phyloP scores from a whole-genome alignment of 2,113 vertebrate species.

The Dicentrarchus labrax region DNA sequence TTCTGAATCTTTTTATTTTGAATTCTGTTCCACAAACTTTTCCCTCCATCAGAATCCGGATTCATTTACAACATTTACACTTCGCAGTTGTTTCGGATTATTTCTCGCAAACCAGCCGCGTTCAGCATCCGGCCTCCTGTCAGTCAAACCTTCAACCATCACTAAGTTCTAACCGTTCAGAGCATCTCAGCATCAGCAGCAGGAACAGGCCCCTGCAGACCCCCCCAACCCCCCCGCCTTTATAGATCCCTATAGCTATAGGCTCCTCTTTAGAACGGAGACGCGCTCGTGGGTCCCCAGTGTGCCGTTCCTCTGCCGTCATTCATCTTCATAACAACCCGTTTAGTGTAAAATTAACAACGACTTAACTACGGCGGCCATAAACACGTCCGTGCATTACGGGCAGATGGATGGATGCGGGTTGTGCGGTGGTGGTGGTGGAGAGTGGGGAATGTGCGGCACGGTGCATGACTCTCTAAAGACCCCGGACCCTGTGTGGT shows the following conservation, averaged over 20 bases:
- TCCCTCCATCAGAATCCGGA: not conserved
- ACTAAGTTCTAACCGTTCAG: not conserved
- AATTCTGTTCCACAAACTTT: too few species aligned
- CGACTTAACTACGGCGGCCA: conserved; percentile 83
- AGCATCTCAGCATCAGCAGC: conserved; percentile 7
- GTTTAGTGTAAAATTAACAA: conserved; percentile 89
- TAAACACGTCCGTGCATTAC: conserved; percentile 83
- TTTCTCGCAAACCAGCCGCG: not conserved
- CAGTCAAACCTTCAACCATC: not conserved
- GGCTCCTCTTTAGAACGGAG: conserved; percentile 57
- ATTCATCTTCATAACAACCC: conserved; percentile 86
- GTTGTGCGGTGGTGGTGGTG: not conserved
- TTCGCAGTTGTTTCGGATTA: not conserved
- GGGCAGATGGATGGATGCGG: conserved; percentile 60
- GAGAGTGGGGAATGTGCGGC: too few species aligned
- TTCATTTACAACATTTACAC: not conserved
- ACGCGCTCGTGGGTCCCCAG: conserved; percentile 74
- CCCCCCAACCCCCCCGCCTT: not conserved
- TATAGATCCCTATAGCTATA: conserved; percentile 40
- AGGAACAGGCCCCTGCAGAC: conserved; percentile 24
- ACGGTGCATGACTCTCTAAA: too few species aligned
- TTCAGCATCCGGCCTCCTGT: not conserved
- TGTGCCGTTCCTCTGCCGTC: conserved; percentile 72
- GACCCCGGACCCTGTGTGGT: not conserved
- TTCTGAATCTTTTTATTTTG: not conserved